These are phyloP conservation scores for Teleogryllus occipitalis DNA, from an alignment of 1,140 invertebrate species.

Conservation along the genomic window DNA sequence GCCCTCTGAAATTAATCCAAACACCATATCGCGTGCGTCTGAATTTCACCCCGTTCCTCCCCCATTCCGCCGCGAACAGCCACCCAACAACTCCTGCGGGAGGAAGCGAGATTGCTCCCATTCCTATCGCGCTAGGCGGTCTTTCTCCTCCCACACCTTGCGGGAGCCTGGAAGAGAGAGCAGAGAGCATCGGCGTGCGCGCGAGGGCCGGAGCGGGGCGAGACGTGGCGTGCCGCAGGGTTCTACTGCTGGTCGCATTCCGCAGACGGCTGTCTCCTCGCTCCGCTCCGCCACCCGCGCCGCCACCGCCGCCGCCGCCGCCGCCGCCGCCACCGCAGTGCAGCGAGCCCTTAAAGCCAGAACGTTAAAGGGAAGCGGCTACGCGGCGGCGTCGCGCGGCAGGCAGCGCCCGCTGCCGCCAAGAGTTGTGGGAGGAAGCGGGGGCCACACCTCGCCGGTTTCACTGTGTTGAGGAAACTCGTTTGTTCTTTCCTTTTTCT, in stretches of 20 bases:
- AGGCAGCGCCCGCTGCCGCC: not conserved
- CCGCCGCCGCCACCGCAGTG: not conserved
- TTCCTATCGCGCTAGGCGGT: no score
- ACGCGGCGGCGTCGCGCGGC: not conserved
- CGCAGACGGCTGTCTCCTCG: not conserved
- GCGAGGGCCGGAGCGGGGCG: not conserved
- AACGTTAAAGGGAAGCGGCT: not conserved
- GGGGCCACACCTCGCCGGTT: not conserved
- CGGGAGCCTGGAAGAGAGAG: no score
- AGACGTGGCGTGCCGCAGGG: no score
- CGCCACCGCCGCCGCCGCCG: no score
- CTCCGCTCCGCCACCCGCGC: not conserved
- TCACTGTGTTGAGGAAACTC: not conserved
- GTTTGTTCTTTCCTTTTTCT: not conserved
- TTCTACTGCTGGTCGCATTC: not conserved
- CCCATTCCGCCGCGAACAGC: no score
- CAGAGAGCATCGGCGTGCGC: no score
- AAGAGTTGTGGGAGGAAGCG: not conserved
- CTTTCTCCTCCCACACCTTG: no score
- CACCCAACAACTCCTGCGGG: no score
- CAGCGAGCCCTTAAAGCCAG: not conserved
- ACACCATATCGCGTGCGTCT: no score
- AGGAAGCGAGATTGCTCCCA: no score
- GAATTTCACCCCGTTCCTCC: no score
- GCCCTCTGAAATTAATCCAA: no score